Base-by-base conservation (phyloP, 2,113 vertebrate genomes). In the Oncorhynchus tshawytscha region DNA sequence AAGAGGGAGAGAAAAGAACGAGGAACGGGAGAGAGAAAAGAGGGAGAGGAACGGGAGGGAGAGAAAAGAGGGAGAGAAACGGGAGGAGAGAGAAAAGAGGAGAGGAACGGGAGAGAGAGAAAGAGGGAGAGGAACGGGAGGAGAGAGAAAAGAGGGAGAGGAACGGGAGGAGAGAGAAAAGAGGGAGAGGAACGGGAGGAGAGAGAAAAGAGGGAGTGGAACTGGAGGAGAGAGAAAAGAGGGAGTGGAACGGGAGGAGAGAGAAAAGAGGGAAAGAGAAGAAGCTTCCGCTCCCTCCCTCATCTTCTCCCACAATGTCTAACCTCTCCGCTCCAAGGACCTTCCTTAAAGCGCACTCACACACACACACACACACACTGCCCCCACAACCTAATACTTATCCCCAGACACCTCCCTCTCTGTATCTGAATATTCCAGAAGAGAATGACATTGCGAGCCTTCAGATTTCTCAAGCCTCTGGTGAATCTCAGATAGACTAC, bases 281-380 rank as follows among this genome's bases (percentile, higher is more conserved):
- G 60, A 70, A 82, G 87, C 85, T 84, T 81, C 75, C 25, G 70
- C 48, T n/a, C 79, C 82, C 85, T 25, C 85, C 90, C 90, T 88
- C 90, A 78, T 69, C 2, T 83, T 85, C 82, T 82, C 84, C 82
- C 80, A 81, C 81, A 59, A 73, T 20, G 31, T 39, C 71, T 49
- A 45, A 70, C 39, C 39, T 16, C 22, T 64, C 45, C 25, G 45
- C 45, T 49, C 45, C 34, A 22, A 25, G 20, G 34, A 70, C 25
- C 68, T 16, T 31, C 20, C 22, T 70, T 66, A 29, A 29, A 66
- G 64, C 25, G 0, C 11, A 66, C 64, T 1, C 22, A 24, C 11
- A 24, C 64, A 66, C 34, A 24, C 64, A 66, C 34, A 45, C 39
- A 45, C 39, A 45, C 22, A 20, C 54, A 20, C 20, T n/a, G 9